These are phyloP conservation scores for Apamea monoglypha DNA, from an alignment of 2,888 invertebrate genomes.

Conservation along the genomic window DNA sequence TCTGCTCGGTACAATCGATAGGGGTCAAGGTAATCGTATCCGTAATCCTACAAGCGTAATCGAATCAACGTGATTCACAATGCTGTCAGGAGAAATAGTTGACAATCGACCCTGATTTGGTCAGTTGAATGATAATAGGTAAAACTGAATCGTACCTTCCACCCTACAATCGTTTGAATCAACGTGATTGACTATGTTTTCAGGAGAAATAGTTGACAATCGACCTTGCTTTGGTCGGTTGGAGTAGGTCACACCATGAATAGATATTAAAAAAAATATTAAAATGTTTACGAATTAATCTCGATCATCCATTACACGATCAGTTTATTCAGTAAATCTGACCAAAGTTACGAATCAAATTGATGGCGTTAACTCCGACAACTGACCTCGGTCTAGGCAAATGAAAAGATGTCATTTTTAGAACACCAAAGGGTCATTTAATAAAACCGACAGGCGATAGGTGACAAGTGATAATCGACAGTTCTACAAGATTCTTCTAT, in stretches of 20 bases:
- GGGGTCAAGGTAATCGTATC: conserved; percentile 17
- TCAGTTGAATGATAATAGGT: background rate
- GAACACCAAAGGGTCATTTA: background rate
- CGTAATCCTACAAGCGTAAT: background rate
- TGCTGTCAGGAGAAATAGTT: background rate
- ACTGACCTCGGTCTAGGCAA: background rate
- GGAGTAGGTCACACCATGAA: background rate
- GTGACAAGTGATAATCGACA: background rate
- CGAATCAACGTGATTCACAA: background rate
- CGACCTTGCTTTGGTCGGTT: background rate
- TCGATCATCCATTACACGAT: background rate
- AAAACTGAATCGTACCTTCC: background rate
- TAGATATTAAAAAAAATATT: background rate
- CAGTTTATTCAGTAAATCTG: background rate
- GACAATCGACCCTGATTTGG: background rate
- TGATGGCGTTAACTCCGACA: too few relatives aligned
- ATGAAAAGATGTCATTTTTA: background rate
- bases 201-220: background rate
- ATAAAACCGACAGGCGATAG: background rate
- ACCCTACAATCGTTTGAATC: too few relatives aligned
- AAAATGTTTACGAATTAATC: background rate
- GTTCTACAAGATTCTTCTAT: background rate
- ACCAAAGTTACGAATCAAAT: background rate
- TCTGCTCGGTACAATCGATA: conserved; percentile 35
- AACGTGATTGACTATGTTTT: too few relatives aligned